Conservation (phyloP, 2,113 vertebrate genomes). For the Brachypteracias leptosomus region DNA sequence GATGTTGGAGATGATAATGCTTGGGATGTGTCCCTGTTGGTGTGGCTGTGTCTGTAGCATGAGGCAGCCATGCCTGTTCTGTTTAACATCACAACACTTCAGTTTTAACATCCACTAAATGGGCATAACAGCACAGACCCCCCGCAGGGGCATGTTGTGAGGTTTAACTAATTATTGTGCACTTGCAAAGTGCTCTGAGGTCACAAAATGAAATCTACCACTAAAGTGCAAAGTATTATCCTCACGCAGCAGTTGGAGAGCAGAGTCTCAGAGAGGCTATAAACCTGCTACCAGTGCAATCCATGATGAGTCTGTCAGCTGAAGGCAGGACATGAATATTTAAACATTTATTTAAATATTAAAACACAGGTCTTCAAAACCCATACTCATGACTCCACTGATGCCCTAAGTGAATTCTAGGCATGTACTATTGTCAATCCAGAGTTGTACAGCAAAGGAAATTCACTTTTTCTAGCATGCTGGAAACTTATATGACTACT, state of each 20-base stretch:
- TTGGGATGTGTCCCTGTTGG: background rate
- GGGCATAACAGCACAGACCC: background rate
- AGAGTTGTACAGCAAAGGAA: background rate
- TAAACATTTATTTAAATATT: slow-evolving; percentile 26
- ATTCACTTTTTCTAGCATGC: background rate
- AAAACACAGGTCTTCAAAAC: background rate
- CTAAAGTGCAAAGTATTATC: background rate
- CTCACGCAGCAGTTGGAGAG: background rate
- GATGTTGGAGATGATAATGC: background rate
- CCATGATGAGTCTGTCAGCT: background rate
- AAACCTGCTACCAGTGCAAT: background rate
- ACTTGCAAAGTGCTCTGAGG: background rate
- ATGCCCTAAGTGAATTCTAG: background rate
- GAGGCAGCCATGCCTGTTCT: background rate
- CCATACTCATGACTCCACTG: background rate
- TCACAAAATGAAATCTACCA: background rate
- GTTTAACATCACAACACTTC: background rate
- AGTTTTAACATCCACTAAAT: background rate
- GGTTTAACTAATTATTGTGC: background rate
- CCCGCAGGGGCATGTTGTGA: background rate
- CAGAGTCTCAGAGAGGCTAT: background rate
- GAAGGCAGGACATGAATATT: background rate
- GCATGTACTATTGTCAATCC: background rate
- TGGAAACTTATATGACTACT: background rate
- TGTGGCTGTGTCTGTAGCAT: background rate